Evolutionary conservation across 35 echinoderm and acorn worm genomes (phyloP), one percentile per base, ranked within the genome.

Genomic region (Ophiothrix spiculata): DNA sequence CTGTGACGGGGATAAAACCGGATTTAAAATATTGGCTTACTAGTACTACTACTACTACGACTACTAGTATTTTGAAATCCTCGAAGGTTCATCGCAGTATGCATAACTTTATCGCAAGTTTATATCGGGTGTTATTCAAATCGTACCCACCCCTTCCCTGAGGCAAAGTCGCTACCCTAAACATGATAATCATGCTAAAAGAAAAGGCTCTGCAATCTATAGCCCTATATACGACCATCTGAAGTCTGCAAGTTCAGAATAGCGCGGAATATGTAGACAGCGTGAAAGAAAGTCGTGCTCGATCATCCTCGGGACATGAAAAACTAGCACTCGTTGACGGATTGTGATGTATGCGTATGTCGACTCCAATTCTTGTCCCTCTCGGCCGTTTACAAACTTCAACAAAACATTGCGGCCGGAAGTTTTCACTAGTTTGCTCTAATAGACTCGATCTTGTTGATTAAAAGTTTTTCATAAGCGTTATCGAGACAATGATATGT

Each of bases 261-360:
- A n/a, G n/a, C n/a, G n/a, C 6, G 60, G 23, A 69, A 69, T 25
- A 12, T 69, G 60, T 69, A 10, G 60, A 69, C 60, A 69, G 60
- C 60, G 60, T 69, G 60, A 69, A 69, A 69, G 60, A 10, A 69
- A 69, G 60, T 10, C 60, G 16, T 69, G 29, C 16, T 69, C 29
- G 29, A 69, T 69, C 60, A 69, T 69, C 60, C 60, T 25, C 16
- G 60, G 23, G 60, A 69, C 60, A 69, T 69, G 60, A 69, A 69
- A 69, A 69, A 6, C 23, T 69, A 69, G 60, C 60, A 69, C 6
- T 28, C 60, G 60, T 28, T 69, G 60, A 69, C 60, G 60, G 60
- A 69, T 69, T 69, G 60, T 69, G 60, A 69, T 69, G 60, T 69
- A 69, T 69, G 60, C 60, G 3, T 2, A 69, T n/a, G 60, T 69